Evolutionary conservation across 2,888 invertebrate genomes (phyloP).

Genomic region (Synergus itoensis): DNA sequence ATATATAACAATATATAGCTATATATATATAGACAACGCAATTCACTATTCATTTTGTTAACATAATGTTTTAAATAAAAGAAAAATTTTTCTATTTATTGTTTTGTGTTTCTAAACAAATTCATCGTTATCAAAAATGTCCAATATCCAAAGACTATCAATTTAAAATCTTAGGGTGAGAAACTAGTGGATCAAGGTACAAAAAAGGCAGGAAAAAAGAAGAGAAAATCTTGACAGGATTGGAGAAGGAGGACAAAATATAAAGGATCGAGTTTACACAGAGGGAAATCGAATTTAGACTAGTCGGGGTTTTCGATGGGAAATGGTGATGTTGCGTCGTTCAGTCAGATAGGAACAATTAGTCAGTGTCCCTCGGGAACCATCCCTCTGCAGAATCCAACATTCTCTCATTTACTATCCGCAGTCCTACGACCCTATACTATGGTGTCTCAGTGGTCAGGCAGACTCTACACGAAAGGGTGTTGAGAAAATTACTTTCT

Average conservation of each 20-base stretch:
- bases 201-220: not conserved
- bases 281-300: constrained; percentile 60
- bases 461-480: not conserved
- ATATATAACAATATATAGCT: no score
- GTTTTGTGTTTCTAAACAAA: not conserved
- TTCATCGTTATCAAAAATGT: not conserved
- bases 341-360: constrained; percentile 67
- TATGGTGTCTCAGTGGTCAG: constrained; percentile 13
- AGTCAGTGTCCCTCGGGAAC: constrained; percentile 59
- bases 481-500: constrained; percentile 6
- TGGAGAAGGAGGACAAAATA: not conserved
- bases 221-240: not conserved
- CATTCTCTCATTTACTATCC: constrained; percentile 51
- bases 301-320: constrained; percentile 47
- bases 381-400: constrained; percentile 38
- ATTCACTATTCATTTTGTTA: not conserved
- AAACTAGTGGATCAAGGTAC: not conserved
- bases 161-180: not conserved
- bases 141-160: not conserved
- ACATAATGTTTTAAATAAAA: not conserved
- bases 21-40: not conserved
- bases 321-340: constrained; percentile 59
- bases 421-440: constrained; percentile 17
- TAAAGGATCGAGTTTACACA: constrained; percentile 2
- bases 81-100: not conserved